Evolutionary conservation across 30 jellyfish, hydroid and myxozoan genomes (phyloP), one percentile per base, ranked within the genome.

Genomic region (Aurelia aurita): DNA sequence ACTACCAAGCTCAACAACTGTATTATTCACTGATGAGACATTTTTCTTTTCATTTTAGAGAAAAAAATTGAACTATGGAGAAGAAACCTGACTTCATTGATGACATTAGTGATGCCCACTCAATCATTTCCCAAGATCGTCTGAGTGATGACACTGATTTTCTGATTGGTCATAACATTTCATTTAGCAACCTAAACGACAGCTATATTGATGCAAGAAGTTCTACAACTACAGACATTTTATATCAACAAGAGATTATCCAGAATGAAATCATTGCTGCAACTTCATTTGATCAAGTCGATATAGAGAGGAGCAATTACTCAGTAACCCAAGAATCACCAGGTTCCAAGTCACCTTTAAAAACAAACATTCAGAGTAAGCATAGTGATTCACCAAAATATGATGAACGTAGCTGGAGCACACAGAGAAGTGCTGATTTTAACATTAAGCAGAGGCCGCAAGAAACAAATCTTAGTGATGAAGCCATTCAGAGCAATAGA

Each of bases 131-230:
- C 18, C 83, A 60, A 27, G 95, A 74, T 35, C 54, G 88, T 45
- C 22, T 66, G 31, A 86, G 95, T 63, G 95, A 86, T 74, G 95
- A 86, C 44, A 86, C 95, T 13, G 95, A 86, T 64, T 86, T 86
- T 65, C 80, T 86, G 31, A 35, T 86, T 54, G 87, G 88, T 9
- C 95, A 86, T 71, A 86, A 86, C 31, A 26, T 86, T 25, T 74
- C 88, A 12, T 64, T 61, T 4, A 49, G 65, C 66, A 45, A 74
- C 58, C 11, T 62, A 69, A 72, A 72, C 45, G 91, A 81, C 70
- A 81, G 91, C 44, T 81, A 64, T 74, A 9, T 81, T 66, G 95
- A 86, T 63, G 89, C 65, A 19, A 51, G 61, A 64, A 86, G 95
- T 43, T 70, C 88, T 18, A 86, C 95, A 21, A 86, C 95, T 5